Evolutionary conservation across 2,113 vertebrate species (phyloP).

Genomic region (Nycticebus coucang): DNA sequence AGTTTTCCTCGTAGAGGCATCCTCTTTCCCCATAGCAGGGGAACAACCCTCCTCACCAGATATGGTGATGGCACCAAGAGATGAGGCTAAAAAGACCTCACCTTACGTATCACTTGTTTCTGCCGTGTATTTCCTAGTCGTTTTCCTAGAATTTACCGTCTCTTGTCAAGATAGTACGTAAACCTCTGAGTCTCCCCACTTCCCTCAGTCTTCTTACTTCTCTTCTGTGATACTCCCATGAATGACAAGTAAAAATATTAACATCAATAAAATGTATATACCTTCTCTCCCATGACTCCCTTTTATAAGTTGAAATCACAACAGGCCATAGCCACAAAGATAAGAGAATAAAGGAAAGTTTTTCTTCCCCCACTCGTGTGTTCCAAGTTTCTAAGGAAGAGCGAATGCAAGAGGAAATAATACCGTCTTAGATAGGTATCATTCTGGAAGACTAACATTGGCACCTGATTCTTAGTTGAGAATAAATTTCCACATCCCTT

Average conservation of each 20-base stretch:
- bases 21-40: background rate
- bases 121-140: background rate
- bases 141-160: background rate
- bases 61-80: background rate
- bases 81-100: background rate
- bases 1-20: background rate
- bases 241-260: background rate
- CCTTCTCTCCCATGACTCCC: background rate
- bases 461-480: background rate
- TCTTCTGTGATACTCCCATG: background rate
- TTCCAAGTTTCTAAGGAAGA: background rate
- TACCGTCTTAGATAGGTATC: too few relatives aligned
- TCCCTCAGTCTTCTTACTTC: background rate
- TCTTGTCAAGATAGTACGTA: background rate
- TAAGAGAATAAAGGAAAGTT: background rate
- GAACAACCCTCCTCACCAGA: background rate
- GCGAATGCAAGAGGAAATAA: background rate
- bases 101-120: background rate
- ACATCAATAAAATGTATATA: background rate
- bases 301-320: background rate
- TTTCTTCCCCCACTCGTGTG: background rate
- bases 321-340: background rate
- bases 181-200: background rate
- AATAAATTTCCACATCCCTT: background rate
- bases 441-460: background rate